Evolutionary conservation across 2,797 vertebrate genomes (phyloP), one percentile per base, ranked within the genome.

Genomic region (Micromesistius poutassou): DNA sequence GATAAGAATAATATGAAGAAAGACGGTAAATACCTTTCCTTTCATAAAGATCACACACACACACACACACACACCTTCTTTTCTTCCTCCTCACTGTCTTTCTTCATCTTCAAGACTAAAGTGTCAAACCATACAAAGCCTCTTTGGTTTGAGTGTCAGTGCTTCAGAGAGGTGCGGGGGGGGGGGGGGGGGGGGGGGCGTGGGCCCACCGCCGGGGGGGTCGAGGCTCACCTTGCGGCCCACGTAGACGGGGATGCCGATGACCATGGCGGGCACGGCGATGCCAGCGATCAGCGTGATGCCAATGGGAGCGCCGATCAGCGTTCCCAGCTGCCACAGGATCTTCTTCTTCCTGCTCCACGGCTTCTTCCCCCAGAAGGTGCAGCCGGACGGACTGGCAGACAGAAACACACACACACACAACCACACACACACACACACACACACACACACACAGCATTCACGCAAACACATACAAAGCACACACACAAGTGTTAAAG

Each of bases 301-400:
- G 86, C 98, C 98, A 2, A 99, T 96, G 0, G 98, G 98, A 66
- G 98, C 98, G 0, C 98, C 98, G 0, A 99, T 98, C 93, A 99
- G 87, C 0, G 98, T 99, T 73, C 98, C 97, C 87, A 99, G 93
- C 91, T 99, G 98, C 98, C 97, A 99, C 81, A 99, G 90, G 83
- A 99, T 99, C 94, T 99, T 99, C 94, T 99, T 99, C 92, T 99
- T 99, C 82, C 96, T 95, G 91, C 97, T 99, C 98, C 98, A 99
- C 0, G 98, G 98, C 91, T 98, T 99, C 93, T 99, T 99, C 75
- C 98, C 98, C 98, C 98, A 99, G 91, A 99, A 99, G 0, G 98
- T 99, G 71, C 98, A 99, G 87, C 98, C 98, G 76, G 98, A 99
- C 74, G 98, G 98, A 89, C 98, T 99, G 85, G 71, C 31, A 35